Conservation (phyloP, 1,140 invertebrate species). For the Ctenoplectra terminalis region DNA sequence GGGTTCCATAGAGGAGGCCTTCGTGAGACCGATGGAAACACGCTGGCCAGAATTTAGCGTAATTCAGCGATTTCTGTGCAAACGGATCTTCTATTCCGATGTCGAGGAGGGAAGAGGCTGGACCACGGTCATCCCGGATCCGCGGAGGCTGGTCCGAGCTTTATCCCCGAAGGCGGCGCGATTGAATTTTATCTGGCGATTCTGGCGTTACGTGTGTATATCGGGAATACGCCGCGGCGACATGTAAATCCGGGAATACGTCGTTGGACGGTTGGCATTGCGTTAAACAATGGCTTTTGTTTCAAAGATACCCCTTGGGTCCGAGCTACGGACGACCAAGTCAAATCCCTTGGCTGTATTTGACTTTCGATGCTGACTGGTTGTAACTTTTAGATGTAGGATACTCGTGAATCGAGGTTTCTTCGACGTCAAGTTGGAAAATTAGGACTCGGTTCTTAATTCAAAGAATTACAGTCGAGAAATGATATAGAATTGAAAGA, state of each 20-base stretch:
- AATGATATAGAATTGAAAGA: no score
- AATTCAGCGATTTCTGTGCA: slow-evolving; percentile 81
- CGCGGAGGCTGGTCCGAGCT: slow-evolving; percentile 24
- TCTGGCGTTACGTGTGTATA: slow-evolving; percentile 17
- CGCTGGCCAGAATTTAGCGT: slow-evolving; percentile 75
- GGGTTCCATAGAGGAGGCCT: slow-evolving; percentile 15
- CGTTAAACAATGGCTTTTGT: slow-evolving; percentile 70
- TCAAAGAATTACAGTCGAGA: no score
- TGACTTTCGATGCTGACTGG: slow-evolving; percentile 35
- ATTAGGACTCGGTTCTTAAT: neutral
- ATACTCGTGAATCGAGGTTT: neutral
- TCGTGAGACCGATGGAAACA: slow-evolving; percentile 23
- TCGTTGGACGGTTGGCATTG: slow-evolving; percentile 54
- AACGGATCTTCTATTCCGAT: slow-evolving; percentile 73
- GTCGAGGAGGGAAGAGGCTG: slow-evolving; percentile 26
- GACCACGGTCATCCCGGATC: slow-evolving; percentile 72
- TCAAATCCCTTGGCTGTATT: slow-evolving; percentile 31
- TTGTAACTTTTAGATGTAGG: neutral
- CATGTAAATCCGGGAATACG: slow-evolving; percentile 71
- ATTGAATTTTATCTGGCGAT: slow-evolving; percentile 69
- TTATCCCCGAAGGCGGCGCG: slow-evolving; percentile 52
- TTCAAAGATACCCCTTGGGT: slow-evolving; percentile 36
- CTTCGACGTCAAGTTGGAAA: neutral
- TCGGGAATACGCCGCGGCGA: slow-evolving; percentile 29
- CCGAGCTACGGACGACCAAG: neutral